phyloP scores from a whole-genome alignment of 2,113 vertebrate species.

The Lichenostomus cassidix region DNA sequence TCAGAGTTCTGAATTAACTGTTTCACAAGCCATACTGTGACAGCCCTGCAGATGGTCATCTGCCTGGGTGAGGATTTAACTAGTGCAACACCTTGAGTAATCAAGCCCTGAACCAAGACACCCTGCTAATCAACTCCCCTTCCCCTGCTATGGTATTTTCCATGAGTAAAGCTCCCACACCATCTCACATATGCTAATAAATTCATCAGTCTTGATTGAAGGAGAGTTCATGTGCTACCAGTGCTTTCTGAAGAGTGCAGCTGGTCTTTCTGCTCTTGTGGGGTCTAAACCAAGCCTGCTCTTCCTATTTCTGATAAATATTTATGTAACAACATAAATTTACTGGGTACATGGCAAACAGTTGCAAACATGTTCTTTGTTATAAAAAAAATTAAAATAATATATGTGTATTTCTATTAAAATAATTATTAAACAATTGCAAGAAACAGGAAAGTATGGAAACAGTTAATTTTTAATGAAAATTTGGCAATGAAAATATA shows the following conservation, averaged over 20 bases:
- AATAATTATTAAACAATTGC: background rate
- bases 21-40: background rate
- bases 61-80: background rate
- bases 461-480: background rate
- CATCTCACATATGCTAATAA: constrained; percentile 26
- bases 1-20: background rate
- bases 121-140: background rate
- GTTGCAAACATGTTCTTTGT: background rate
- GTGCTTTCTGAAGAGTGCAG: background rate
- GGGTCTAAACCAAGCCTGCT: background rate
- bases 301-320: constrained; percentile 43
- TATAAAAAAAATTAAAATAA: background rate
- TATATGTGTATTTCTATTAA: background rate
- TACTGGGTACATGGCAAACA: background rate
- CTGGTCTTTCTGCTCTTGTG: background rate
- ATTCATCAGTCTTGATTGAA: constrained; percentile 21
- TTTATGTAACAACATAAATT: constrained; percentile 20
- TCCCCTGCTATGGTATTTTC: background rate
- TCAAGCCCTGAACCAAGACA: background rate
- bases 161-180: background rate
- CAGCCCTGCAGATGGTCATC: background rate
- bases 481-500: background rate
- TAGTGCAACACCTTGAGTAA: background rate
- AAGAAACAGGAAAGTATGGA: background rate
- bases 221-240: background rate